phyloP scores from a whole-genome alignment of 2,888 invertebrate genomes.

The Ophion costatus region DNA sequence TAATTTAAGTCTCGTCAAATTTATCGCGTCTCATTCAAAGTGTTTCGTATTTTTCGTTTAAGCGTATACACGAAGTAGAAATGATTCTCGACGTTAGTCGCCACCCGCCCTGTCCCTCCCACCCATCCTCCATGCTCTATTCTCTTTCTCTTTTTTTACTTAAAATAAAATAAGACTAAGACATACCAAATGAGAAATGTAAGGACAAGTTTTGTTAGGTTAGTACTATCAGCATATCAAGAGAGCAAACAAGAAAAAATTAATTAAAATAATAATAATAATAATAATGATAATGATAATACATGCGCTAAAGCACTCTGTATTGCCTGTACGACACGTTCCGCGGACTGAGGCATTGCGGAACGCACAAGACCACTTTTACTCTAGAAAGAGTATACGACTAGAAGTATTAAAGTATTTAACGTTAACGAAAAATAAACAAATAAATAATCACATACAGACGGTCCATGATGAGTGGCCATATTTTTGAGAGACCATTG shows the following conservation, averaged over 20 bases:
- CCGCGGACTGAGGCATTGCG: slow-evolving; percentile 71
- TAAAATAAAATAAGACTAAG: slow-evolving; percentile 81
- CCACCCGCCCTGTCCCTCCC: slow-evolving; percentile 20
- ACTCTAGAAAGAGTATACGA: slow-evolving; percentile 83
- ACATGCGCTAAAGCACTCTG: slow-evolving; percentile 80
- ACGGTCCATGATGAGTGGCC: slow-evolving; percentile 81
- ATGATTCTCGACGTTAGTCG: slow-evolving; percentile 56
- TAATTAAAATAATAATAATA: slow-evolving; percentile 37
- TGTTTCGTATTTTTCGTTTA: slow-evolving; percentile 32
- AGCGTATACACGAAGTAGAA: slow-evolving; percentile 72
- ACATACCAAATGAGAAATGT: slow-evolving; percentile 83
- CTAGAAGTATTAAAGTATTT: slow-evolving; percentile 81
- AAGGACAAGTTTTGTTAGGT: slow-evolving; percentile 81
- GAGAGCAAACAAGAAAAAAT: slow-evolving; percentile 74
- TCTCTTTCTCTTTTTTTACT: slow-evolving; percentile 58
- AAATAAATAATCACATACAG: slow-evolving; percentile 78
- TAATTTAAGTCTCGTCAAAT: slow-evolving; percentile 73
- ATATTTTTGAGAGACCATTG: slow-evolving; percentile 76
- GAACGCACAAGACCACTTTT: slow-evolving; percentile 82
- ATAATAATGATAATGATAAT: slow-evolving; percentile 63
- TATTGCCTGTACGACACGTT: slow-evolving; percentile 80
- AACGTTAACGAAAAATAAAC: slow-evolving; percentile 46
- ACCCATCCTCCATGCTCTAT: background rate
- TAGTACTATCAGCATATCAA: slow-evolving; percentile 82
- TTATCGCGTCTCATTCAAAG: slow-evolving; percentile 74